phyloP scores from a whole-genome alignment of 2,113 vertebrate genomes.

The Equus quagga region DNA sequence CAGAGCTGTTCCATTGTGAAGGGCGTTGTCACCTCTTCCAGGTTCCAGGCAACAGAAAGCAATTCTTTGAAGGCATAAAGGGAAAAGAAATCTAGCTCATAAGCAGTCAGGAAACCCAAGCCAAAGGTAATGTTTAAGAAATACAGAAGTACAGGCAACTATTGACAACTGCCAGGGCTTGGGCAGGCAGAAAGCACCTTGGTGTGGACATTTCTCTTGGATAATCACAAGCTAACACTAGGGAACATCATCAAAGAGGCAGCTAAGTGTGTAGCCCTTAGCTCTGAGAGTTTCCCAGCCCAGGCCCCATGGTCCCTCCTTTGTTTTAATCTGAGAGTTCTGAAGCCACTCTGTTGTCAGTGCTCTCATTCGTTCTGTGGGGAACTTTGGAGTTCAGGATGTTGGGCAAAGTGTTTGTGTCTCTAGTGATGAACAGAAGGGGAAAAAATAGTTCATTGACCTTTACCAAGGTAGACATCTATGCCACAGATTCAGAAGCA shows the following conservation, averaged over 20 bases:
- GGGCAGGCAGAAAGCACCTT: background rate
- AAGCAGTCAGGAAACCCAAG: slow-evolving; percentile 38
- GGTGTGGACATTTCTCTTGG: background rate
- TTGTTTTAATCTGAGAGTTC: background rate
- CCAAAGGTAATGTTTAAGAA: background rate
- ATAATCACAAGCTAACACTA: background rate
- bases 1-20: accelerated
- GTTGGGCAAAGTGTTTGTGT: background rate
- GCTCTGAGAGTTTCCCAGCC: background rate
- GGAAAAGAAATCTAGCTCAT: background rate
- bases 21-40: background rate
- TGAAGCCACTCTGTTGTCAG: background rate
- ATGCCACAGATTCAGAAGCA: slow-evolving; percentile 9
- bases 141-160: background rate
- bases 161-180: background rate
- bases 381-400: background rate
- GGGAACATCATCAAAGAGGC: background rate
- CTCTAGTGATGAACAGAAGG: background rate
- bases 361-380: background rate
- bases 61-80: slow-evolving; percentile 26
- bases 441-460: background rate
- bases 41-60: background rate
- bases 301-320: background rate
- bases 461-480: background rate
- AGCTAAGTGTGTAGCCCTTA: slow-evolving; percentile 23